phyloP scores from a whole-genome alignment of 2,797 vertebrate species.

The Myotis pilosus region DNA sequence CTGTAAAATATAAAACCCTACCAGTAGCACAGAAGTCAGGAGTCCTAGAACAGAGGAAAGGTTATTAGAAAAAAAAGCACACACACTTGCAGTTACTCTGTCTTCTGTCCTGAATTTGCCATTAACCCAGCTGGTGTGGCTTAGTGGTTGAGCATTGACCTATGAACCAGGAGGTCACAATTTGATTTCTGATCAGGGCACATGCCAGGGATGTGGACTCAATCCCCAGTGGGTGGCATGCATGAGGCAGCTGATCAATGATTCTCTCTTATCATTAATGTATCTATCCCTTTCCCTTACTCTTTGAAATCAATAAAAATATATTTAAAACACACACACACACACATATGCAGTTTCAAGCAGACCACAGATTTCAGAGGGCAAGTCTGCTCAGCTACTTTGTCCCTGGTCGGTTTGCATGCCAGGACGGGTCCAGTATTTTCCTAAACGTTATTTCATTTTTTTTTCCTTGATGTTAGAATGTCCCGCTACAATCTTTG shows the following conservation, averaged over 20 bases:
- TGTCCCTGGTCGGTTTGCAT: not conserved
- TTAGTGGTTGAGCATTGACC: no score
- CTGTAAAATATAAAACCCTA: constrained; percentile 58
- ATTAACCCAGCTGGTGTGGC: not conserved
- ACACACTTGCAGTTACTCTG: constrained; percentile 33
- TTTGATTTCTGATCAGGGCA: no score
- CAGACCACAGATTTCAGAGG: constrained; percentile 20
- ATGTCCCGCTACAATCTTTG: constrained; percentile 23
- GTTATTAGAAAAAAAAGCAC: constrained; percentile 46
- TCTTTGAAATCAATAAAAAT: no score
- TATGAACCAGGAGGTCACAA: no score
- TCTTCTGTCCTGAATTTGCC: constrained; percentile 49
- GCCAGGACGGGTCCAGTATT: not conserved
- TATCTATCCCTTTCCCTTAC: no score
- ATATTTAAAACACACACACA: not conserved
- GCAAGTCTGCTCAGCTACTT: not conserved
- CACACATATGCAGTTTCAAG: constrained; percentile 27
- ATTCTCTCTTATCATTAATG: no score
- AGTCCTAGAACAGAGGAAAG: constrained; percentile 57
- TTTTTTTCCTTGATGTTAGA: not conserved
- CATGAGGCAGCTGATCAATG: no score
- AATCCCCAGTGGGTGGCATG: no score
- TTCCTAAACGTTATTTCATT: not conserved
- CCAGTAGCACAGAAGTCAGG: constrained; percentile 25
- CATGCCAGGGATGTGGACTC: no score